Evolutionary conservation across 1,140 invertebrate species (phyloP).

Genomic region (Hermetia illucens): DNA sequence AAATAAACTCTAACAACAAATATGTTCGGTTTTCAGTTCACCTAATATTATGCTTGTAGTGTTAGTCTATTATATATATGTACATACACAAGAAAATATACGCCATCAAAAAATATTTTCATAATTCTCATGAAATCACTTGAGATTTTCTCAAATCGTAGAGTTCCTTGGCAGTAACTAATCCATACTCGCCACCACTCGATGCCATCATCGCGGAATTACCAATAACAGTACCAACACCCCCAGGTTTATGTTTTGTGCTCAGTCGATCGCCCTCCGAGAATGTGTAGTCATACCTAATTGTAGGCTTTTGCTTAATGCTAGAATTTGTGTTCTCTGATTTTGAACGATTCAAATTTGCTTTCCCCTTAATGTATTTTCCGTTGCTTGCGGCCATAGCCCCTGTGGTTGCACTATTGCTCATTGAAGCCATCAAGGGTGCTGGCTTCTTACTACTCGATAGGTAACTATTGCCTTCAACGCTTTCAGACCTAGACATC

Average conservation of each 20-base stretch:
- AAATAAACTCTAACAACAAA: too few relatives aligned
- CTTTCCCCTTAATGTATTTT: conserved; percentile 10
- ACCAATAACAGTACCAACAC: too few relatives aligned
- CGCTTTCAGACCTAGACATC: conserved; percentile 30
- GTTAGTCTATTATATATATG: too few relatives aligned
- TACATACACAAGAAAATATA: neutral
- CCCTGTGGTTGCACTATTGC: neutral
- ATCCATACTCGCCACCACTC: neutral
- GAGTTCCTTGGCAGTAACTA: neutral
- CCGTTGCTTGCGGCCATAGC: neutral
- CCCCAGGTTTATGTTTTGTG: too few relatives aligned
- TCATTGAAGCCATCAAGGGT: too few relatives aligned
- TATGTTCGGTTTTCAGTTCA: too few relatives aligned
- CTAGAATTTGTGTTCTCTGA: neutral
- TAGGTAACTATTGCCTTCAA: too few relatives aligned
- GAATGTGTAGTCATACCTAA: neutral
- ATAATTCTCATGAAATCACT: neutral
- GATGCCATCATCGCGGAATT: too few relatives aligned
- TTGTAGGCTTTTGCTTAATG: neutral
- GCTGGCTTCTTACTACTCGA: too few relatives aligned
- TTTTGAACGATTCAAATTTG: neutral
- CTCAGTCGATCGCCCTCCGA: neutral
- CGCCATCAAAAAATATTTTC: neutral
- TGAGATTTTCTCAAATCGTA: neutral
- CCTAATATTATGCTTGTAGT: too few relatives aligned